Conservation (phyloP, 2,888 invertebrate genomes). For the Drymonia ruficornis region DNA sequence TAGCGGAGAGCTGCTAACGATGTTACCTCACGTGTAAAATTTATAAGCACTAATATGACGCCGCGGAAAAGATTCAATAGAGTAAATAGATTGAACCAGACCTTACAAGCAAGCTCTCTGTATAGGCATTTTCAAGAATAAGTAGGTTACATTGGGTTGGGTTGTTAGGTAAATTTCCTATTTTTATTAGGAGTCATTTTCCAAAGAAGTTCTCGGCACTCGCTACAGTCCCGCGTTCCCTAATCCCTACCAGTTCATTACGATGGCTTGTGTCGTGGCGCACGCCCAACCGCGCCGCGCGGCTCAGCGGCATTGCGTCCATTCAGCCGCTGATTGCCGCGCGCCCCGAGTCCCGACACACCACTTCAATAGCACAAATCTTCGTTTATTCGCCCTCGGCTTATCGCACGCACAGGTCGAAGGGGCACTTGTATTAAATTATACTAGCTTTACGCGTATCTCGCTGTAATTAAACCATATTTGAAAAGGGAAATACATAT, state of each 20-base stretch:
- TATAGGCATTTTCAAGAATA: too few species aligned
- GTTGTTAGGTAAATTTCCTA: too few species aligned
- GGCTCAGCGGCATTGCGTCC: conserved; percentile 1
- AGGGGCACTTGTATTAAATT: background rate
- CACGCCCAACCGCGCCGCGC: background rate
- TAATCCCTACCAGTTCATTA: conserved; percentile 1
- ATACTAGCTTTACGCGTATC: background rate
- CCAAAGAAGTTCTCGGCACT: background rate
- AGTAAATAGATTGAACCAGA: too few species aligned
- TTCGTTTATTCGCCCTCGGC: background rate
- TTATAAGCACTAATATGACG: too few species aligned
- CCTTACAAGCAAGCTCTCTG: too few species aligned
- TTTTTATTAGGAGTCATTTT: too few species aligned
- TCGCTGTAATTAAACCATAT: background rate
- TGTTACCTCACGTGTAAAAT: too few species aligned
- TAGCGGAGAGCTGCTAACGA: background rate
- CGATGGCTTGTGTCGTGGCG: background rate
- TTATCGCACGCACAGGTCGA: background rate
- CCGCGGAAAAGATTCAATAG: too few species aligned
- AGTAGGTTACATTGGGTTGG: too few species aligned
- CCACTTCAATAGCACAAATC: conserved; percentile 1
- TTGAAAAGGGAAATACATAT: background rate
- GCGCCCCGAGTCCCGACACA: background rate
- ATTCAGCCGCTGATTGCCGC: background rate
- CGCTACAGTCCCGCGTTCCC: background rate